Conservation (phyloP, 2,797 vertebrate genomes). For the Halcyon smyrnensis region DNA sequence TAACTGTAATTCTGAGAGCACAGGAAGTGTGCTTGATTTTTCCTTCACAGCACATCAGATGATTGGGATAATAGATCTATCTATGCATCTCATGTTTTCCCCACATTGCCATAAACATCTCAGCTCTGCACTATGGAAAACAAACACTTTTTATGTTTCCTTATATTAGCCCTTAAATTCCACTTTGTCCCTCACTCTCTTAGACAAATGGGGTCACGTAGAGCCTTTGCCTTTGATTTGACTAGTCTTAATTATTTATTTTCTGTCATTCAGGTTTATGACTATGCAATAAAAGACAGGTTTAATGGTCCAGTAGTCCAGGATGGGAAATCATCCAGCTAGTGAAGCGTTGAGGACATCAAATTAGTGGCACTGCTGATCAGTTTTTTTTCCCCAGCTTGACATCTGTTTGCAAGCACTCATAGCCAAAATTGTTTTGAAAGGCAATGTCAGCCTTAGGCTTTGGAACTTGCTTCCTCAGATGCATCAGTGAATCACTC, state of each 20-base stretch:
- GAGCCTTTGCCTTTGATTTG: constrained; percentile 32
- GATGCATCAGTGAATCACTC: neutral
- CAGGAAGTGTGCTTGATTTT: neutral
- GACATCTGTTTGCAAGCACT: constrained; percentile 36
- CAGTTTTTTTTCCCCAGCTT: neutral
- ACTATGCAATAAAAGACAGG: constrained; percentile 45
- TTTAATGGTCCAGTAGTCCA: constrained; percentile 58
- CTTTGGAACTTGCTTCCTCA: neutral
- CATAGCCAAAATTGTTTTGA: constrained; percentile 18
- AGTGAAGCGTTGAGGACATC: constrained; percentile 24
- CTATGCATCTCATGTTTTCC: neutral
- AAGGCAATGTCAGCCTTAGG: constrained; percentile 18
- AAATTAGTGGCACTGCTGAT: constrained; percentile 29
- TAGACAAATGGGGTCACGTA: neutral
- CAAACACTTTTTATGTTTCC: neutral
- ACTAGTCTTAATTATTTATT: constrained; percentile 64
- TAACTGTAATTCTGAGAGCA: neutral
- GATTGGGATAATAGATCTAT: neutral
- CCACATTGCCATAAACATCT: neutral
- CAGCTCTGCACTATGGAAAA: neutral
- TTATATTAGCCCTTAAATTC: constrained; percentile 16
- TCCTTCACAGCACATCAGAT: neutral
- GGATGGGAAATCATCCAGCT: constrained; percentile 52
- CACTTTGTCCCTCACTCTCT: constrained; percentile 10
- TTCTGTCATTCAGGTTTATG: constrained; percentile 67